These are phyloP conservation scores for Rhinoraja longicauda DNA, from an alignment of 2,797 vertebrate species.

Conservation along the genomic window DNA sequence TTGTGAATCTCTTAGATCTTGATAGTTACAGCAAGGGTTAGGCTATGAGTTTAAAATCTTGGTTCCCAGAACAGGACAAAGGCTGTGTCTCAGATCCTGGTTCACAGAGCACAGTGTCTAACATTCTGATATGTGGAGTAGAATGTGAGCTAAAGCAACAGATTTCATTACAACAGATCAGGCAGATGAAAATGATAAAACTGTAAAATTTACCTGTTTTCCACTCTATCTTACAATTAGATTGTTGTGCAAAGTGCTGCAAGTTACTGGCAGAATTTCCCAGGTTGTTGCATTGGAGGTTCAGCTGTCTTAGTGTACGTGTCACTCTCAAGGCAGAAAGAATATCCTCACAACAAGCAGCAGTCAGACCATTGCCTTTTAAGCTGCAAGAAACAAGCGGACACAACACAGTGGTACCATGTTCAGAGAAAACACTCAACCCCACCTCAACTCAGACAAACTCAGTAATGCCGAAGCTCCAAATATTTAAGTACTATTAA, in stretches of 20 bases:
- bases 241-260: neutral
- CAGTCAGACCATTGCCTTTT: neutral
- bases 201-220: neutral
- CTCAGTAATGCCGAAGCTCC: neutral
- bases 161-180: no score
- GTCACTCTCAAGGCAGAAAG: neutral
- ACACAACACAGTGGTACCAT: neutral
- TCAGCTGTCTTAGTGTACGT: neutral
- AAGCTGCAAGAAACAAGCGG: neutral
- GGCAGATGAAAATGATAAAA: neutral
- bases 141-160: no score
- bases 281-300: neutral
- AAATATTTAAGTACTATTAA: neutral
- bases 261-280: neutral
- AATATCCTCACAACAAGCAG: conserved; percentile 11
- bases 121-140: neutral
- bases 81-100: neutral
- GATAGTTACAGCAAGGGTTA: neutral
- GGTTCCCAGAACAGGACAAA: neutral
- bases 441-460: neutral
- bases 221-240: neutral
- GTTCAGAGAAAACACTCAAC: neutral
- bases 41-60: neutral
- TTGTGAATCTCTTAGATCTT: neutral
- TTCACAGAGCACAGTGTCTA: neutral